Percentiles rank a stretch among this genome's conserved stretches.
phyloP scores from a whole-genome alignment of 2,797 vertebrate genomes.

The Rhinogobio ventralis region DNA sequence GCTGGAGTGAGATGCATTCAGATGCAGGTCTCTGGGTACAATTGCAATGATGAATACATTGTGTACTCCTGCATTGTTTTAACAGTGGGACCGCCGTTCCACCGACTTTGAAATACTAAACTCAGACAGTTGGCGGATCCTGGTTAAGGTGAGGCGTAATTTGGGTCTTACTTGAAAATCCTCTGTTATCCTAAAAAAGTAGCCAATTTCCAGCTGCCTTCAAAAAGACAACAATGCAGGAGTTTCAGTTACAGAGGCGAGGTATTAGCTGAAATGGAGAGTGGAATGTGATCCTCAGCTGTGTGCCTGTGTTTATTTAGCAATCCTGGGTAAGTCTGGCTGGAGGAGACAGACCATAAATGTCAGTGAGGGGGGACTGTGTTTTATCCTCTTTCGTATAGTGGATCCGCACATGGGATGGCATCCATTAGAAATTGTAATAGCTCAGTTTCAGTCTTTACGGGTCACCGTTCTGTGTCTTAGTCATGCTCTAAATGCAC shows the following conservation, averaged over 20 bases:
- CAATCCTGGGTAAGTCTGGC: conserved; percentile 52
- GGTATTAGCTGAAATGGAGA: conserved; percentile 56
- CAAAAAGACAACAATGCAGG: conserved; percentile 47
- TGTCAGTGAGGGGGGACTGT: conserved; percentile 46
- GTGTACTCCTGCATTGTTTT: conserved; percentile 39
- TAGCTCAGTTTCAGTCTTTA: conserved; percentile 47
- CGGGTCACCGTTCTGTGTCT: conserved; percentile 28
- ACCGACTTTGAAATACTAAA: conserved; percentile 57
- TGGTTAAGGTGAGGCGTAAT: conserved; percentile 44
- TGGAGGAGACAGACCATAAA: conserved; percentile 58
- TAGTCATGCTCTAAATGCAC: conserved; percentile 39
- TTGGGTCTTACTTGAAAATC: conserved; percentile 56
- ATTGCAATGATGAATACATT: conserved; percentile 42
- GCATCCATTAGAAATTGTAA: conserved; percentile 50
- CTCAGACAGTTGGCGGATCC: conserved; percentile 52
- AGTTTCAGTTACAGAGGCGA: conserved; percentile 60
- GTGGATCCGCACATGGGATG: conserved; percentile 34
- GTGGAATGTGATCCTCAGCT: conserved; percentile 57
- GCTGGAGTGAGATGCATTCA: conserved; percentile 16
- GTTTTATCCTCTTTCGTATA: conserved; percentile 49
- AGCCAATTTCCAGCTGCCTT: conserved; percentile 57
- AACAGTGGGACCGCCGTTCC: conserved; percentile 33
- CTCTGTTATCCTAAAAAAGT: conserved; percentile 56
- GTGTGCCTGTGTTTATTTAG: conserved; percentile 64
- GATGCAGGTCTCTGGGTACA: conserved; percentile 37